Conservation (phyloP, 1,140 invertebrate genomes). For the Ceratosolen fusciceps region DNA sequence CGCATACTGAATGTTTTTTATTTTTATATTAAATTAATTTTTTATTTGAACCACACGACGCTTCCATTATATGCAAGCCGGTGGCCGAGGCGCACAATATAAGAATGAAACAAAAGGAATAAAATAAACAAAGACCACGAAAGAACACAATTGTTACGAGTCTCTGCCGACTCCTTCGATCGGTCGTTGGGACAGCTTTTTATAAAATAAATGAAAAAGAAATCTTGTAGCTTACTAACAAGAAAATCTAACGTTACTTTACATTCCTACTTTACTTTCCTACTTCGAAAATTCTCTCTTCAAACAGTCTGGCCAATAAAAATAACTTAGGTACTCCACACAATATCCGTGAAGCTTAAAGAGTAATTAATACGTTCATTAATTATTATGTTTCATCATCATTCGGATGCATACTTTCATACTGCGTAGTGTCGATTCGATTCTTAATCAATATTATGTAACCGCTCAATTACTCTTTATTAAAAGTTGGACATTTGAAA, state of each 20-base stretch:
- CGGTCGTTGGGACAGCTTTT: conserved; percentile 25
- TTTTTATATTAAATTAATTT: conserved; percentile 48
- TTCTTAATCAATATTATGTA: too few relatives aligned
- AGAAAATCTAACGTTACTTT: conserved; percentile 37
- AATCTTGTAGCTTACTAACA: conserved; percentile 31
- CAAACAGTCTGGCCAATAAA: too few relatives aligned
- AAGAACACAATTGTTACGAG: conserved; percentile 14
- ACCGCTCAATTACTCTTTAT: too few relatives aligned
- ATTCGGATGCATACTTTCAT: too few relatives aligned
- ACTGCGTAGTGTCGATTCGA: too few relatives aligned
- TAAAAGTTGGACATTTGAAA: too few relatives aligned
- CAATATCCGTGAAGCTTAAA: too few relatives aligned
- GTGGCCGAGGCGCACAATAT: conserved; percentile 48
- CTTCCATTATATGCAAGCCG: conserved; percentile 49
- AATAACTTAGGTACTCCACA: too few relatives aligned
- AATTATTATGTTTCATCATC: too few relatives aligned
- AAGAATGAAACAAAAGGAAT: conserved; percentile 27
- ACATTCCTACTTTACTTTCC: conserved; percentile 41
- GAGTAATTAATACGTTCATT: too few relatives aligned
- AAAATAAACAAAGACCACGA: conserved; percentile 19
- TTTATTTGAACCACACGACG: conserved; percentile 46
- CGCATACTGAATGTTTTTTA: conserved; percentile 53
- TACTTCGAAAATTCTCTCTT: background rate
- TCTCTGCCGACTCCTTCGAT: conserved; percentile 29
- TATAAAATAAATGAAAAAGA: conserved; percentile 39